A percentile compares a stretch with the other conserved stretches of the same genome.
These are phyloP conservation scores for Ptychoptera contaminata DNA, from an alignment of 2,888 invertebrate species.

Conservation along the genomic window DNA sequence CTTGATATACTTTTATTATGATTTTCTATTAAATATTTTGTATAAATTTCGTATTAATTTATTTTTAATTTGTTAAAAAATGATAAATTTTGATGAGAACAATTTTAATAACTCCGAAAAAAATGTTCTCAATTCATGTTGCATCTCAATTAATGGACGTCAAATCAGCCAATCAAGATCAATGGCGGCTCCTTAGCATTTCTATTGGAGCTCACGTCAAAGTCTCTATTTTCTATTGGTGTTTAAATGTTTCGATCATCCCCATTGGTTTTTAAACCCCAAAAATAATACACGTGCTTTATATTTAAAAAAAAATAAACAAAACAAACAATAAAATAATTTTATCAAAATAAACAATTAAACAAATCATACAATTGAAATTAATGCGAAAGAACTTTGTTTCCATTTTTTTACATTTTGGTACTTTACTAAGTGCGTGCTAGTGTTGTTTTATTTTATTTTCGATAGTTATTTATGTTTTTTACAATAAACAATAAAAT, in stretches of 20 bases:
- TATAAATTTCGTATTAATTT: too few relatives aligned
- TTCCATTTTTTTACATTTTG: too few relatives aligned
- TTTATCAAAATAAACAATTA: neutral
- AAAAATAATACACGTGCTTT: slow-evolving; percentile 5
- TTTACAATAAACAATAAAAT: too few relatives aligned
- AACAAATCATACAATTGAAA: too few relatives aligned
- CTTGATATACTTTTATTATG: too few relatives aligned
- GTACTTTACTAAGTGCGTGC: too few relatives aligned
- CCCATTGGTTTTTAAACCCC: slow-evolving; percentile 8
- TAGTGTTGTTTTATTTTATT: too few relatives aligned
- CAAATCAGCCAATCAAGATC: slow-evolving; percentile 19
- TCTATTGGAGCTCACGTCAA: slow-evolving; percentile 15
- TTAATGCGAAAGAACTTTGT: too few relatives aligned
- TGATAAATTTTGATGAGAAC: neutral
- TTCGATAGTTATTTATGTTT: too few relatives aligned
- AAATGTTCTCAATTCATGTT: neutral
- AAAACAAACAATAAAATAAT: neutral
- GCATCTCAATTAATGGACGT: slow-evolving; percentile 3
- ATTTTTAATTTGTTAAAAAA: too few relatives aligned
- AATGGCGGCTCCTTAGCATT: slow-evolving; percentile 18
- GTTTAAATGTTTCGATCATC: slow-evolving; percentile 7
- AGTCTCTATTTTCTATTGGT: slow-evolving; percentile 5
- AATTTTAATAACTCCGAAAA: neutral
- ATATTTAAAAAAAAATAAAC: neutral
- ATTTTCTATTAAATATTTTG: too few relatives aligned